Evolutionary conservation across 2,113 vertebrate genomes (phyloP), one percentile per base, ranked within the genome.

Genomic region (Mobula hypostoma): DNA sequence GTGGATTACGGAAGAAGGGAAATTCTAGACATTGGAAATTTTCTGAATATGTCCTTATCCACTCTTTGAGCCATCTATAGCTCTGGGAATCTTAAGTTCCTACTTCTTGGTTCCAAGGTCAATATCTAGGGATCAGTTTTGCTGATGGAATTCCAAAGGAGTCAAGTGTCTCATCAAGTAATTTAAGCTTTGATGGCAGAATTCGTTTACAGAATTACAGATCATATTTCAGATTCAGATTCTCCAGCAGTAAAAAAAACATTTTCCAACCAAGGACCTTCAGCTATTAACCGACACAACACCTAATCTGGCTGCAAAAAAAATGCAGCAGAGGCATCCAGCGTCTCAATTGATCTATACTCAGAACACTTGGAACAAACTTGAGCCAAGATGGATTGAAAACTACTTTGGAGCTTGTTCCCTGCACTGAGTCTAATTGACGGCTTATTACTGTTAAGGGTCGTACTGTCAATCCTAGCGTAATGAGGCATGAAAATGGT

Each of bases 211-310:
- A 79, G 77, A 87, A 27, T 29, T 48, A 29, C 36, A 87, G 83
- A 56, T 87, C 21, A 87, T 11, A 87, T 87, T 56, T 87, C 83
- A 61, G 83, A 61, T 87, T 87, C 21, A 61, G 19, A 87, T 61
- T 61, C 40, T 82, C 32, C 40, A 61, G 27, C 48, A 58, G 56
- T 36, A 79, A 79, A 36, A 79, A 83, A 85, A 87, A 87, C 7
- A 61, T 61, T 87, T 87, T 87, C 56, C 24, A 56, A 87, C 48
- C 56, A 87, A 79, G n/a, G 77, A 79, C 48, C 56, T 83, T 87
- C 48, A 56, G 56, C 56, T 17, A 56, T 87, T 61, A 56, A 11
- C 36, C 24, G 7, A 58, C 48, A 61, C 83, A 87, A 56, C 83
- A 58, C 48, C 24, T 61, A 27, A 24, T 85, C 56, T 27, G 48